phyloP scores from a whole-genome alignment of 2,797 vertebrate genomes.

The Acestrorhynchus altus region DNA sequence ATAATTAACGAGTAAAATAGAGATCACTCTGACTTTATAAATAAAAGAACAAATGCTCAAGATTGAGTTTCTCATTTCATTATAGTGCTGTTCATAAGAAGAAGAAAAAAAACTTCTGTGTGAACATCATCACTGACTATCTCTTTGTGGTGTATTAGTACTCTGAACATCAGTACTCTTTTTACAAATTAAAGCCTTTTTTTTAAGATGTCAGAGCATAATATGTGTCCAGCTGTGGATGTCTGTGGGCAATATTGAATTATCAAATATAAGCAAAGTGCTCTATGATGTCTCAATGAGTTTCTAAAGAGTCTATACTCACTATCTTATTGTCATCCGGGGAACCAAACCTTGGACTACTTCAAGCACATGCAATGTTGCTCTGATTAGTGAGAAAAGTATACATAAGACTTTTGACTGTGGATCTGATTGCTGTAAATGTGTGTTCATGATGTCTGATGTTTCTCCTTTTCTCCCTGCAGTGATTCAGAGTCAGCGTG shows the following conservation, averaged over 20 bases:
- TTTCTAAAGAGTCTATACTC: constrained; percentile 31
- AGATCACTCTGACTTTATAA: background rate
- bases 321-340: background rate
- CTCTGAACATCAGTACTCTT: background rate
- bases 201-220: constrained; percentile 32
- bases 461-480: constrained; percentile 20
- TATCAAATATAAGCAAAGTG: constrained; percentile 22
- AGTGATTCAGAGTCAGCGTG: constrained; percentile 75
- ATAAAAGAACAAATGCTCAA: background rate
- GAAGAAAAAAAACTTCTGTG: background rate
- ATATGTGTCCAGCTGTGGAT: constrained; percentile 27
- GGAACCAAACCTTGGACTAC: background rate
- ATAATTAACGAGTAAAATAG: background rate
- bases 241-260: constrained; percentile 9
- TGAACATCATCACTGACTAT: background rate
- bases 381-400: constrained; percentile 25
- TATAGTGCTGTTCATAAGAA: background rate
- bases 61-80: background rate
- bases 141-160: too few relatives aligned
- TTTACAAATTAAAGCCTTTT: too few relatives aligned
- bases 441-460: background rate
- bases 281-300: constrained; percentile 29
- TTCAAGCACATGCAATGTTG: background rate
- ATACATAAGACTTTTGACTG: background rate
- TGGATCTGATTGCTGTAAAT: constrained; percentile 4